Base-by-base conservation (phyloP, 2,888 invertebrate species). In the Amblyjoppa proteus region DNA sequence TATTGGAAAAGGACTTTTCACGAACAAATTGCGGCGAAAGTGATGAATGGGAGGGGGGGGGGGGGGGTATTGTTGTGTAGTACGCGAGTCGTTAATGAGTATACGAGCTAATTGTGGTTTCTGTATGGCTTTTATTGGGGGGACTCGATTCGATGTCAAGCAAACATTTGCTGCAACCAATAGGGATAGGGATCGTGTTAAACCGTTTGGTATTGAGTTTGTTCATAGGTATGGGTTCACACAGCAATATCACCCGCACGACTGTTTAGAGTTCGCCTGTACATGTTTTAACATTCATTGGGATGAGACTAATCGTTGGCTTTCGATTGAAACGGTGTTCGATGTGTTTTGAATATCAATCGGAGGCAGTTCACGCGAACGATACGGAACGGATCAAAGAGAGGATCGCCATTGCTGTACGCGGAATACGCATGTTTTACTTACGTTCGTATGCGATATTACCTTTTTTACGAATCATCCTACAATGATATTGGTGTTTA, bases 101-200 rank as follows among this genome's bases (percentile, higher is more conserved):
- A 80, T 86, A 86, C 83, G 77, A 83, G 78, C 83, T 86, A 83
- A 86, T 86, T 83, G 85, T 77, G 85, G 85, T 86, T 86, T 74
- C 80, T 83, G 77, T 45, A 77, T 83, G 85, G 83, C 85, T 83
- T 86, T 86, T 81, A 77, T 86, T 77, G 81, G 74, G 85, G 76
- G 49, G 74, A 66, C 81, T 83, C 77, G 69, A 83, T 83, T 81
- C 83, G 83, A 74, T 83, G 85, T 83, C 76, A 83, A 83, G 83
- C 85, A 86, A 86, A 86, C 83, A 86, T 86, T 83, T 86, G 85
- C 83, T 28, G 73, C 28, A 53, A 81, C 74, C 85, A 69, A 77
- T 80, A 41, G 70, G 53, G 70, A 49, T 82, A 64, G 38, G 64
- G 64, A 64, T 58, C 78, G 64, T 77, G 83, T 86, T 86, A 83